Evolutionary conservation across 2,888 invertebrate species (phyloP).

Genomic region (Tuberolachnus salignus): DNA sequence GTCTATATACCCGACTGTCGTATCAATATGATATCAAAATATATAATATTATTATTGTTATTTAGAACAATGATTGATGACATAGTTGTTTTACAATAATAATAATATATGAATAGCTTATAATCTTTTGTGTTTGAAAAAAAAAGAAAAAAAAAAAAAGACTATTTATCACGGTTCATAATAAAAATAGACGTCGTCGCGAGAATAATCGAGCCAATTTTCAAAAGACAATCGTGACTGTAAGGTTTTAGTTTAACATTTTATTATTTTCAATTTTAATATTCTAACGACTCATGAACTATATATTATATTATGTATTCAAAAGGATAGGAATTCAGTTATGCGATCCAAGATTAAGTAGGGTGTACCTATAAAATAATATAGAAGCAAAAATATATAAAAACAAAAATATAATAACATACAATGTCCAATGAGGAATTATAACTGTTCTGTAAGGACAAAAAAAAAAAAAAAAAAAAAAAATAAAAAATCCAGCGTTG

Average conservation of each 20-base stretch:
- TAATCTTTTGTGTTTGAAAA: conserved; percentile 27
- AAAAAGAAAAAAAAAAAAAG: background rate
- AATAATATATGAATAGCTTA: conserved; percentile 14
- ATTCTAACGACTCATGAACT: conserved; percentile 24
- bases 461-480: too few species aligned
- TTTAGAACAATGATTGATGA: conserved; percentile 44
- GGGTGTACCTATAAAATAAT: too few species aligned
- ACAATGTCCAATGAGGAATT: too few species aligned
- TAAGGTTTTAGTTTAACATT: conserved; percentile 30
- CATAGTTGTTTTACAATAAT: conserved; percentile 16
- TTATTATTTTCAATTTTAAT: conserved; percentile 13
- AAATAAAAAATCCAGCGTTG: too few species aligned
- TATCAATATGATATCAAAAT: conserved; percentile 14
- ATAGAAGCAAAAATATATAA: too few species aligned
- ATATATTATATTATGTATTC: background rate
- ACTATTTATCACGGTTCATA: conserved; percentile 22
- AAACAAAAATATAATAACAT: too few species aligned
- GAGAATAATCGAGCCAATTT: conserved; percentile 24
- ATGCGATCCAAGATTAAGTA: too few species aligned
- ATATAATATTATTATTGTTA: conserved; percentile 16
- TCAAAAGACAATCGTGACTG: conserved; percentile 29
- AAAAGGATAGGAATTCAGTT: conserved; percentile 1
- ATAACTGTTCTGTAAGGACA: too few species aligned
- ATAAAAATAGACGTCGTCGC: conserved; percentile 18
- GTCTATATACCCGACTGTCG: background rate